phyloP scores from a whole-genome alignment of 2,888 invertebrate genomes.

The Phengaris arion region DNA sequence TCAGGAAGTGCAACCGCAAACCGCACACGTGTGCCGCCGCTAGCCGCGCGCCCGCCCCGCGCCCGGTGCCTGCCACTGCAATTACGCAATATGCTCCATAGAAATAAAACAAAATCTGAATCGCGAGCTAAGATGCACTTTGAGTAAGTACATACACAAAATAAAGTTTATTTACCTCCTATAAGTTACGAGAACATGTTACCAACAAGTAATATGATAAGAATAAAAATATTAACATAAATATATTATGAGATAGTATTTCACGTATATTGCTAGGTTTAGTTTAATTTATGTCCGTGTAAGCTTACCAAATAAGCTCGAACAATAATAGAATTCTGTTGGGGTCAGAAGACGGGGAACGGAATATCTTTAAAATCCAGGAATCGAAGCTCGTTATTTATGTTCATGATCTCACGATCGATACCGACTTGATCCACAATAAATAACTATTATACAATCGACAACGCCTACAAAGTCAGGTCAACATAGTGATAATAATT shows the following conservation, averaged over 20 bases:
- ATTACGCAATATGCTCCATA: background rate
- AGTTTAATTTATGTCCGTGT: constrained; percentile 4
- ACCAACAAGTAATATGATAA: background rate
- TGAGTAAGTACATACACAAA: background rate
- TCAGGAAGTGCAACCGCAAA: constrained; percentile 3
- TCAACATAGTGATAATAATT: constrained; percentile 68
- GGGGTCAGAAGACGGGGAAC: constrained; percentile 32
- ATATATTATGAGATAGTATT: background rate
- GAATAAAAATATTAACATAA: background rate
- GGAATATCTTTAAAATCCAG: constrained; percentile 37
- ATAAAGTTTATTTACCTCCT: background rate
- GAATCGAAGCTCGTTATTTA: constrained; percentile 39
- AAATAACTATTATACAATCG: constrained; percentile 60
- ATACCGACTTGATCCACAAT: constrained; percentile 41
- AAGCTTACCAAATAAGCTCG: constrained; percentile 6
- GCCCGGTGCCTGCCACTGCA: background rate
- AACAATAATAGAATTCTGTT: constrained; percentile 22
- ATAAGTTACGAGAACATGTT: background rate
- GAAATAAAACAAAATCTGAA: constrained; percentile 10
- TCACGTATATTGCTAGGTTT: background rate
- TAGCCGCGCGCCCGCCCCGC: background rate
- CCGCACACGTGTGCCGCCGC: constrained; percentile 3
- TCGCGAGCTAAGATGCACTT: background rate
- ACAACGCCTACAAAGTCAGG: constrained; percentile 57
- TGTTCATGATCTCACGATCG: constrained; percentile 41